Evolutionary conservation across 2,113 vertebrate species (phyloP), one percentile per base, ranked within the genome.

Genomic region (Heteronetta atricapilla): DNA sequence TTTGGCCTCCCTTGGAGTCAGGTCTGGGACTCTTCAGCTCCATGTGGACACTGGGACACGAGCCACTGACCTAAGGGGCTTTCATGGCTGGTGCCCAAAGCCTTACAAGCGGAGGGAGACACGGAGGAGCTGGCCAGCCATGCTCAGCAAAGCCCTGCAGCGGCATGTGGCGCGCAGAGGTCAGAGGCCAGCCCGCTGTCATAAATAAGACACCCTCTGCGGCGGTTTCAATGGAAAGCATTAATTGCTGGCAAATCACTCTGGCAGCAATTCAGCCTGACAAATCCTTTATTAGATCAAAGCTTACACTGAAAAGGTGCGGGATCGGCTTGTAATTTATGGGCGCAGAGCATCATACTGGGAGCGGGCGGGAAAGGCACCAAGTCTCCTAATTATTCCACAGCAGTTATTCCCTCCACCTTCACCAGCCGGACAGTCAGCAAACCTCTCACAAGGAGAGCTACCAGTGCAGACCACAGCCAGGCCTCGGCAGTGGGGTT

Each of bases 351-450:
- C 31, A 29, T 18, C 23, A 4, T 23, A 22, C 42, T 26, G 44
- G 33, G 46, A 81, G 34, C 1, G 0, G 13, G 17, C 40, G 75
- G 36, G 52, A 66, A 50, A 72, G 36, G 0, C 8, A 4, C 3
- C 38, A 40, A 72, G 9, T 50, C 3, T 38, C 28, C 29, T 23
- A 23, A 33, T 29, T 23, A 10, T 40, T 67, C 64, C 36, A 46
- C 31, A 23, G 31, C 29, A 46, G 14, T 21, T 67, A 44, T 17
- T 67, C 42, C 31, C 31, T 46, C 21, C 10, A 23, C 42, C 22
- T 46, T 79, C 69, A 23, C 6, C 44, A 44, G 48, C 15, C 11
- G 70, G 25, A 44, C 42, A 44, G 22, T 13, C 55, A 62, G 59
- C 29, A 60, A 16, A 22, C 4, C 50, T 53, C 3, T 36, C 29